These are phyloP conservation scores for Semnornis frantzii DNA, from an alignment of 2,113 vertebrate genomes.

Conservation along the genomic window DNA sequence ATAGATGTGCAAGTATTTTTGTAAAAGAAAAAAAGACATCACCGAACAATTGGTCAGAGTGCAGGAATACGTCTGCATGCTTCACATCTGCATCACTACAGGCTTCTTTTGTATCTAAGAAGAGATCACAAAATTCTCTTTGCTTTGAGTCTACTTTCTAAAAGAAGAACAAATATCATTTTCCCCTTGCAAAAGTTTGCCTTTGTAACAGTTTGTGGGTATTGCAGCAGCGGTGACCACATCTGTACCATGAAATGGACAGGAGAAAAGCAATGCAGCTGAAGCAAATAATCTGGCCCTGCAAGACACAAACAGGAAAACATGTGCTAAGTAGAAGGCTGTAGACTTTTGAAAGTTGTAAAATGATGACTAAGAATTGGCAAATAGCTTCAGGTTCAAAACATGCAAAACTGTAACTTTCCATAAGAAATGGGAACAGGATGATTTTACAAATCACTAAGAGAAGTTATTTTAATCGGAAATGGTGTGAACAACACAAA, in stretches of 20 bases:
- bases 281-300: background rate
- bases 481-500: conserved; percentile 68
- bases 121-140: background rate
- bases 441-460: conserved; percentile 50
- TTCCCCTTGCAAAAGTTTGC: background rate
- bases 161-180: background rate
- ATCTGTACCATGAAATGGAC: background rate
- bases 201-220: background rate
- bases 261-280: background rate
- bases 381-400: conserved; percentile 27
- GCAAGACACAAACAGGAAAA: background rate
- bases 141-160: background rate
- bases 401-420: background rate
- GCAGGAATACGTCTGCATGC: background rate
- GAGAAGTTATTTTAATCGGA: conserved; percentile 49
- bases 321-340: background rate
- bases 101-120: background rate
- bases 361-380: background rate
- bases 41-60: background rate
- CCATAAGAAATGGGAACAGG: background rate
- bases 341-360: background rate
- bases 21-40: background rate
- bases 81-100: background rate
- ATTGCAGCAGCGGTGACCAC: background rate
- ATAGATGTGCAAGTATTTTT: background rate